These are phyloP conservation scores for Gobius niger DNA, from an alignment of 2,113 vertebrate genomes.

Conservation along the genomic window DNA sequence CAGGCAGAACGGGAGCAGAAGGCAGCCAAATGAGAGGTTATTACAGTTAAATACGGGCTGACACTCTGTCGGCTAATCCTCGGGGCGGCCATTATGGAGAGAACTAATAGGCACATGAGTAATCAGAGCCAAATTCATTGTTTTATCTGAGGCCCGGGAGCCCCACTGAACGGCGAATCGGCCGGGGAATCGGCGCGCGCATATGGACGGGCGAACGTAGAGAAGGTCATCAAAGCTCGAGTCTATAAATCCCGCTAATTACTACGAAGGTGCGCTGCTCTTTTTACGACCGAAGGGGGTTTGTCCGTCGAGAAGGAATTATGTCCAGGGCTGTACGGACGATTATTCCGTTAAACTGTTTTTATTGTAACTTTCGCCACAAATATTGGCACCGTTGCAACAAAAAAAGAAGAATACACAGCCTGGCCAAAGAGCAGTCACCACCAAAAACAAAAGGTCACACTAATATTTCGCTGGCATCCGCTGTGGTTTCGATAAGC, in stretches of 20 bases:
- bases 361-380: too few species aligned
- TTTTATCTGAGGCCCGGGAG: conserved; percentile 36
- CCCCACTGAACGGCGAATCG: conserved; percentile 36
- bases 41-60: conserved; percentile 61
- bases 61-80: conserved; percentile 56
- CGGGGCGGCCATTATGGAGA: conserved; percentile 37
- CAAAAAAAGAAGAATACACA: too few species aligned
- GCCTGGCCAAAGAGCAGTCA: too few species aligned
- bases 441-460: too few species aligned
- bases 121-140: conserved; percentile 49
- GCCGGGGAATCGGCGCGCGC: conserved; percentile 3
- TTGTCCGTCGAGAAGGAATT: not conserved
- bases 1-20: conserved; percentile 37
- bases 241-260: conserved; percentile 6
- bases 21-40: conserved; percentile 58
- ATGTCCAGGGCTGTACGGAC: not conserved
- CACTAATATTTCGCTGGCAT: too few species aligned
- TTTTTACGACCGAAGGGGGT: not conserved
- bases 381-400: too few species aligned
- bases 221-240: not conserved
- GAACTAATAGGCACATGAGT: conserved; percentile 53
- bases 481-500: too few species aligned
- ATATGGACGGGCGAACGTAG: conserved; percentile 6
- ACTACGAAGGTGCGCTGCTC: conserved; percentile 7
- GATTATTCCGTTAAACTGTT: not conserved